Evolutionary conservation across 2,888 invertebrate species (phyloP).

Genomic region (Scaptomyza parva): DNA sequence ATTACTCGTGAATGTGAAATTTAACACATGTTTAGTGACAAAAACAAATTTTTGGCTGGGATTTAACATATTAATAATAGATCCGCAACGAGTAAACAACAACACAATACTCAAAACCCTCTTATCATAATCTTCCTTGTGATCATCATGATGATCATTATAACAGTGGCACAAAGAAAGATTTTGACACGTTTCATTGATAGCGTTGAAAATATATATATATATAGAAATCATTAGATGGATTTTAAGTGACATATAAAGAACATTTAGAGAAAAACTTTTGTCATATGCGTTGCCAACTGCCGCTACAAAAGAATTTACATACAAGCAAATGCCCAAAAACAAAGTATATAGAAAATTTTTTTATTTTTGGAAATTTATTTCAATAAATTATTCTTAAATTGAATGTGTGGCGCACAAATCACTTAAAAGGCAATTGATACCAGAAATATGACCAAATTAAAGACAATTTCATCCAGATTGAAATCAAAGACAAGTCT

Average conservation of each 20-base stretch:
- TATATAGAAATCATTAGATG: conserved; percentile 63
- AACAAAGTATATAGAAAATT: conserved; percentile 4
- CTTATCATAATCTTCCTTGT: too few relatives aligned
- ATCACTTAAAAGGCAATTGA: conserved; percentile 64
- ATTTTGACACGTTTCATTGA: conserved; percentile 40
- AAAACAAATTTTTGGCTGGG: conserved; percentile 35
- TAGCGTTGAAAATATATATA: conserved; percentile 19
- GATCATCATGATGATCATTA: conserved; percentile 7
- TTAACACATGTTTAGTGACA: conserved; percentile 49
- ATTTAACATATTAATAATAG: conserved; percentile 61
- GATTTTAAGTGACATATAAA: conserved; percentile 49
- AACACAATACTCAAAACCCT: conserved; percentile 13
- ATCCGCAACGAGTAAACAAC: conserved; percentile 30
- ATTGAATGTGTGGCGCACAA: conserved; percentile 58
- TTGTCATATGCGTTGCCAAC: conserved; percentile 9
- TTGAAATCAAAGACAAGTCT: conserved; percentile 45
- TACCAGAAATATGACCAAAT: conserved; percentile 54
- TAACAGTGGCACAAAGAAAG: conserved; percentile 30
- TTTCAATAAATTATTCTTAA: conserved; percentile 50
- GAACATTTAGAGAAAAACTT: conserved; percentile 15
- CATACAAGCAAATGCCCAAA: conserved; percentile 33
- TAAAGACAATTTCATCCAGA: conserved; percentile 34
- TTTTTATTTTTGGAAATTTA: conserved; percentile 13
- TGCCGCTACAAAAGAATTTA: conserved; percentile 30
- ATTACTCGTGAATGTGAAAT: conserved; percentile 45